Evolutionary conservation across 37 sponge, comb jelly and placozoan genomes (phyloP).

Genomic region (Halisarca cf. caerulea): DNA sequence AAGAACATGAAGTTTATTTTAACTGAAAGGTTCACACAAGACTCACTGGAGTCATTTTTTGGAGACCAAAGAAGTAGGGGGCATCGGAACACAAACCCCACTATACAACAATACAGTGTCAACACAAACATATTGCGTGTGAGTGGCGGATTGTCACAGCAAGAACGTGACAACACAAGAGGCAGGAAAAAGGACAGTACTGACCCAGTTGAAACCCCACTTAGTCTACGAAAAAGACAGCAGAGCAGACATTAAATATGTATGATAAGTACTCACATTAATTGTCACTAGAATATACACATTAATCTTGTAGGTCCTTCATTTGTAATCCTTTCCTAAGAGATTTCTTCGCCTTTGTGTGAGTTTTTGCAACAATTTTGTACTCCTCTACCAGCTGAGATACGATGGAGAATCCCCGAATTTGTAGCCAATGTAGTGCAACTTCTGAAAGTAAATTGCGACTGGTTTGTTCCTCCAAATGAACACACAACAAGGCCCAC

Average conservation of each 20-base stretch:
- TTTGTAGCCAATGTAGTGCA: not conserved
- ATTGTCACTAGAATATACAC: not conserved
- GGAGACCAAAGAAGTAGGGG: conserved; percentile 25
- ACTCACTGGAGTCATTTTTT: conserved; percentile 34
- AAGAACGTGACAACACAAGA: not conserved
- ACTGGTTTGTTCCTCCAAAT: not conserved
- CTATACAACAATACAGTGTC: conserved; percentile 12
- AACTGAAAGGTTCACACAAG: conserved; percentile 27
- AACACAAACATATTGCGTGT: conserved; percentile 5
- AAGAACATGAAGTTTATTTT: not conserved
- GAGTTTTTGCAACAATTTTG: not conserved
- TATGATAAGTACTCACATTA: not conserved
- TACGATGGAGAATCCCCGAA: not conserved
- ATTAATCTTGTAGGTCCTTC: not conserved
- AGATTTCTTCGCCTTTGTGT: not conserved
- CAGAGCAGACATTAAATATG: not conserved
- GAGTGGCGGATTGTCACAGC: not conserved
- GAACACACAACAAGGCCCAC: not conserved
- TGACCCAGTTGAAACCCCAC: too few relatives aligned
- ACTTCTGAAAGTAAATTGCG: not conserved
- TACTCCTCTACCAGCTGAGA: not conserved
- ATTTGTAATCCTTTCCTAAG: not conserved
- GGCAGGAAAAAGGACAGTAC: too few relatives aligned
- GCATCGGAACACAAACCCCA: conserved; percentile 22
- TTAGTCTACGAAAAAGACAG: too few relatives aligned